Conservation (phyloP, 2,113 vertebrate species). For the Clarias magur region DNA sequence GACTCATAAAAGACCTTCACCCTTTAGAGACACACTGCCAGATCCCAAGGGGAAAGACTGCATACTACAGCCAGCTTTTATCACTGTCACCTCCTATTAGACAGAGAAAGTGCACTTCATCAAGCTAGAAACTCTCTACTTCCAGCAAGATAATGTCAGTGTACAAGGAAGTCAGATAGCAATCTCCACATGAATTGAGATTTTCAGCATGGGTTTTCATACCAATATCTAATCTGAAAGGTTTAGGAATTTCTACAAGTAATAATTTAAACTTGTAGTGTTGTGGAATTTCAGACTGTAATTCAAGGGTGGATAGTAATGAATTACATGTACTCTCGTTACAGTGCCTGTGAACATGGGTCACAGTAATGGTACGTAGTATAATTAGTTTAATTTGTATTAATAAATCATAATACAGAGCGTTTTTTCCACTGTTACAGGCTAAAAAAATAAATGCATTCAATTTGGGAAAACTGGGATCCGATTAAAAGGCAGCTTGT, state of each 20-base stretch:
- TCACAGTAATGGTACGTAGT: background rate
- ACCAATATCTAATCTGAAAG: conserved; percentile 38
- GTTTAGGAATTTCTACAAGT: conserved; percentile 39
- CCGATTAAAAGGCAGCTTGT: background rate
- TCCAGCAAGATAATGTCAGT: conserved; percentile 26
- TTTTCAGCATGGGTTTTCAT: conserved; percentile 38
- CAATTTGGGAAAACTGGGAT: background rate
- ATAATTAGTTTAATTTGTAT: background rate
- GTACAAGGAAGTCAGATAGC: conserved; percentile 44
- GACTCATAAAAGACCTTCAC: background rate
- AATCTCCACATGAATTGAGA: conserved; percentile 44
- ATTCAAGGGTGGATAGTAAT: background rate
- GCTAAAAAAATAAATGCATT: background rate
- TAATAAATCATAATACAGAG: background rate
- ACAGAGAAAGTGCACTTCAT: conserved; percentile 31
- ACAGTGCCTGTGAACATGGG: background rate
- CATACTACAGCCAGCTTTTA: conserved; percentile 14
- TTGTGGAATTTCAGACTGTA: background rate
- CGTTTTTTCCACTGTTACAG: background rate
- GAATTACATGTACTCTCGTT: background rate
- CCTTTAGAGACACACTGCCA: background rate
- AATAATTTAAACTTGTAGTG: conserved; percentile 32
- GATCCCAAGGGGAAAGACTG: background rate
- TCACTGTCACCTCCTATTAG: conserved; percentile 31
- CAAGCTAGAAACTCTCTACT: conserved; percentile 5